Percentiles rank a stretch among this genome's conserved stretches.
These are phyloP conservation scores for Mormyrops attenuatus DNA, from an alignment of 2,797 vertebrate genomes.

Conservation along the genomic window DNA sequence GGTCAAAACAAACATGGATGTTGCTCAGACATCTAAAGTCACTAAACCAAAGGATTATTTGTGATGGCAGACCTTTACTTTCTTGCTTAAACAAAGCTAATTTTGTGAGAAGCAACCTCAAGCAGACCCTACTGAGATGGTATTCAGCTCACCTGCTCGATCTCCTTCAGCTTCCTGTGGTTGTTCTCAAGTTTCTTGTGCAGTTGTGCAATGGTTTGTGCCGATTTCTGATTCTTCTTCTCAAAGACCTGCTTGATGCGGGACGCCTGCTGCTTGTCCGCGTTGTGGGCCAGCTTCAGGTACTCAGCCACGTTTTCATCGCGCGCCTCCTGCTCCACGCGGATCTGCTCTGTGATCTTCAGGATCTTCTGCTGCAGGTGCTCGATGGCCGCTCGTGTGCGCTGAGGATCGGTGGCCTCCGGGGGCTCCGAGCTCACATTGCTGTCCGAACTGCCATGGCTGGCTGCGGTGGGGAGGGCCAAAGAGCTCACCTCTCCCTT, in stretches of 20 bases:
- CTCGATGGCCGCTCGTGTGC: conserved; percentile 84
- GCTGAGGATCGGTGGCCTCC: conserved; percentile 73
- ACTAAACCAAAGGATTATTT: neutral
- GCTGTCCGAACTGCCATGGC: conserved; percentile 81
- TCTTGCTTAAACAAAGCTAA: neutral
- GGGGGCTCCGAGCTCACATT: conserved; percentile 81
- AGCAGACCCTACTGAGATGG: neutral
- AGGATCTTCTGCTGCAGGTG: conserved; percentile 98
- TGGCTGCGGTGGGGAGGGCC: conserved; percentile 65
- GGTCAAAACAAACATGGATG: neutral
- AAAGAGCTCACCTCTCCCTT: conserved; percentile 81
- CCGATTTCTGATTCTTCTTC: conserved; percentile 98
- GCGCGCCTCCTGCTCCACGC: conserved; percentile 91
- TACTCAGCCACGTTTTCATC: conserved; percentile 97
- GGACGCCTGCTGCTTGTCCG: conserved; percentile 89
- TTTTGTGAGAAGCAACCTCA: neutral
- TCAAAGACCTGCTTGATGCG: conserved; percentile 98
- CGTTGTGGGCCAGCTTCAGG: conserved; percentile 92
- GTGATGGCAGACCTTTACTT: neutral
- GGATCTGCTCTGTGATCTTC: conserved; percentile 97
- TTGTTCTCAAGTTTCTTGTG: conserved; percentile 98
- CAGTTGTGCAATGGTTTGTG: conserved; percentile 91
- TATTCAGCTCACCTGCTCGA: conserved; percentile 72
- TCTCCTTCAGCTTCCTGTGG: conserved; percentile 91
- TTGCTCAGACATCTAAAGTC: neutral